Conservation (phyloP, 2,797 vertebrate genomes). For the Sebastes vulpes region DNA sequence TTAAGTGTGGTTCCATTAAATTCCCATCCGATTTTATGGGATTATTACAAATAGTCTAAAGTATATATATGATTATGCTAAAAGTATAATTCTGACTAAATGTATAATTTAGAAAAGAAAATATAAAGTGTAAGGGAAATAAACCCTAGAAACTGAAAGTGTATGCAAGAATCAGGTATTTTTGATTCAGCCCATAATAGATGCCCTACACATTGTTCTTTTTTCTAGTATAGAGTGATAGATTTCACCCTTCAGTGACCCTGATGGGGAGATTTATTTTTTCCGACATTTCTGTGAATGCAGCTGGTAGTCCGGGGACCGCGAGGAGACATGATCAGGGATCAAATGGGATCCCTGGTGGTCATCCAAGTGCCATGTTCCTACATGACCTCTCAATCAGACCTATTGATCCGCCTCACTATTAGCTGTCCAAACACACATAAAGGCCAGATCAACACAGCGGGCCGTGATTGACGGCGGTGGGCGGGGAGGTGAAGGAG, state of each 20-base stretch:
- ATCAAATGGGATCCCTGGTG: slow-evolving; percentile 63
- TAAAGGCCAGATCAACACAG: slow-evolving; percentile 62
- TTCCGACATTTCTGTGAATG: background rate
- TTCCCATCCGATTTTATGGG: background rate
- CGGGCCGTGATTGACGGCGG: slow-evolving; percentile 50
- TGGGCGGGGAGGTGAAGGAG: slow-evolving; percentile 6
- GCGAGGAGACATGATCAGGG: slow-evolving; percentile 28
- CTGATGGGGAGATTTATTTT: background rate
- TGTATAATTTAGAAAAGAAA: background rate
- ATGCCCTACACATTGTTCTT: background rate
- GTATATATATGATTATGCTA: background rate
- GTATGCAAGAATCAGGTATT: background rate
- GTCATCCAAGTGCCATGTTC: slow-evolving; percentile 74
- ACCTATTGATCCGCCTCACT: slow-evolving; percentile 77
- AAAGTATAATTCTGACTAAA: background rate
- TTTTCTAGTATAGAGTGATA: background rate
- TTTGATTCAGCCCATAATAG: background rate
- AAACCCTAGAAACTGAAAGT: background rate
- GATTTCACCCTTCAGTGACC: background rate
- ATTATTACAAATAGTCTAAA: background rate
- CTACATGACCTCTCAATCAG: slow-evolving; percentile 80
- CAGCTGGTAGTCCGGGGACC: background rate
- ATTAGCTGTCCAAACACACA: slow-evolving; percentile 74
- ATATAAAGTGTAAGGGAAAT: background rate
- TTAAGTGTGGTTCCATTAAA: background rate